Conservation (phyloP, 2,113 vertebrate species). For the Physeter macrocephalus region DNA sequence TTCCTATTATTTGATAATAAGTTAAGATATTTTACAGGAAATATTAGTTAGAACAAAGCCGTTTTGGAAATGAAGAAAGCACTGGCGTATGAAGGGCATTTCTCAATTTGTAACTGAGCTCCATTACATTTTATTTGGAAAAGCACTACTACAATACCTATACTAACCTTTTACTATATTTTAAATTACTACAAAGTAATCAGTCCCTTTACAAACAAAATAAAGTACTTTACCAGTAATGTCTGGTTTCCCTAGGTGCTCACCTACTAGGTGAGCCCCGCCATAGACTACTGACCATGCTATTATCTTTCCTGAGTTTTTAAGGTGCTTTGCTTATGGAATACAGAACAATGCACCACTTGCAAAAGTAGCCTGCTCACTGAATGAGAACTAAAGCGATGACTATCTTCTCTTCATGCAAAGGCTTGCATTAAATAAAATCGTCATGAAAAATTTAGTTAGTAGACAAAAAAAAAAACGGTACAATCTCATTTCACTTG, state of each 20-base stretch:
- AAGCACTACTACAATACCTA: neutral
- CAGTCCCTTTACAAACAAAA: neutral
- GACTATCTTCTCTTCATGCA: neutral
- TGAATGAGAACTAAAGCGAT: neutral
- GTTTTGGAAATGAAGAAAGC: neutral
- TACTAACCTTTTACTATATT: slow-evolving; percentile 26
- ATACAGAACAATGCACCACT: neutral
- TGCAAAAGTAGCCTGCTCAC: neutral
- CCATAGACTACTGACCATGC: neutral
- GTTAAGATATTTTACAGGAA: slow-evolving; percentile 37
- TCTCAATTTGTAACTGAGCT: neutral
- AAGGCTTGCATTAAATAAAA: neutral
- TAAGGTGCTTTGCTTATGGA: neutral
- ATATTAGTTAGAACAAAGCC: neutral
- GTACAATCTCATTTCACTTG: neutral
- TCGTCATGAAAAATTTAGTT: neutral
- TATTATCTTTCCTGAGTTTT: neutral
- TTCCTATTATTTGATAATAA: neutral
- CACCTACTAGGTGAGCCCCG: too few species aligned
- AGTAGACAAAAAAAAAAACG: neutral
- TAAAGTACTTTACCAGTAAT: neutral
- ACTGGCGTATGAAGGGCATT: neutral
- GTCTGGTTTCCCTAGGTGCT: neutral
- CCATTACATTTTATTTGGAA: slow-evolving; percentile 17
- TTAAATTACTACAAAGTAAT: neutral